These are phyloP conservation scores for Notodromas monacha DNA, from an alignment of 2,888 invertebrate genomes.

Conservation along the genomic window DNA sequence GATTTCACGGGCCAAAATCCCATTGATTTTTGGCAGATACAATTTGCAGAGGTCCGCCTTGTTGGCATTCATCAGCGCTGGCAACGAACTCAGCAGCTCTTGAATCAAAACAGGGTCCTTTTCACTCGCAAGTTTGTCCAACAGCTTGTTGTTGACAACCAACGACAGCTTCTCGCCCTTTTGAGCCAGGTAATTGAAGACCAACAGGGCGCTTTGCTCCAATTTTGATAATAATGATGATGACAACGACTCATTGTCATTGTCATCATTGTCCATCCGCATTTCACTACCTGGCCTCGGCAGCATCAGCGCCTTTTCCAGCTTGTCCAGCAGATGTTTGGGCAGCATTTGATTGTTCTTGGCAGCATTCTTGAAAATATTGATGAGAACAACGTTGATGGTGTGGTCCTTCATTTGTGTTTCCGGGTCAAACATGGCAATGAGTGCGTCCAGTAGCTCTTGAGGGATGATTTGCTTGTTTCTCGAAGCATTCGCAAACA, in stretches of 20 bases:
- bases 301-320: constrained; percentile 4
- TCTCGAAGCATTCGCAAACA: constrained; percentile 2
- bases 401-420: background rate
- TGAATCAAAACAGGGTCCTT: constrained; percentile 1
- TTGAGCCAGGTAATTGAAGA: constrained; percentile 4
- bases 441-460: constrained; percentile 4
- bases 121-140: constrained; percentile 1
- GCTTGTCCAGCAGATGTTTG: background rate
- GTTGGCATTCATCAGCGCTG: background rate
- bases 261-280: background rate
- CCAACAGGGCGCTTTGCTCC: constrained; percentile 1
- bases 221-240: background rate
- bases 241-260: background rate
- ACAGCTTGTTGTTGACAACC: constrained; percentile 1
- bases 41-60: background rate
- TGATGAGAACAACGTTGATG: constrained; percentile 4
- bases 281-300: too few relatives aligned
- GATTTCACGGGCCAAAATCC: constrained; percentile 1
- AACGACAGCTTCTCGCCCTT: constrained; percentile 1
- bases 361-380: constrained; percentile 1
- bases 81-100: constrained; percentile 2
- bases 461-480: constrained; percentile 1
- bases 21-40: constrained; percentile 1
- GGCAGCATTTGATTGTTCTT: constrained; percentile 4
- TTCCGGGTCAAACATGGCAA: background rate